Evolutionary conservation across 2,113 vertebrate genomes (phyloP), one percentile per base, ranked within the genome.

Genomic region (Trematocara macrostoma): DNA sequence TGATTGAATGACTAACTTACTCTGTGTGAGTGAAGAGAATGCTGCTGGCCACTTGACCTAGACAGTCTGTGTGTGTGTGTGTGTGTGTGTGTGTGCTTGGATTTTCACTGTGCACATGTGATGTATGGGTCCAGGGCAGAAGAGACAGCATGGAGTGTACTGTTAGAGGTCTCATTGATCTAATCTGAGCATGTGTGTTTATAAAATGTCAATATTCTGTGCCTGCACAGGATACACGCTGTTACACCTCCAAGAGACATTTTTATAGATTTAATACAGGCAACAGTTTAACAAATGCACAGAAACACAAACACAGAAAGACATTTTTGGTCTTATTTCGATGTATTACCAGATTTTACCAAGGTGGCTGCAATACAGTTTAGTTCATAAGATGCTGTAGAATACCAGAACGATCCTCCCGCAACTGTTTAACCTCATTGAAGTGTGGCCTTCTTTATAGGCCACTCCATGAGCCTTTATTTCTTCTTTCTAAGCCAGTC

Each of bases 1-100:
- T 85, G 84, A 87, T 83, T 90, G 7, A 78, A 88, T 47, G 71
- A 80, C 53, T 74, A 35, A 86, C 67, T 86, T 79, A 86, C 76
- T 84, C 45, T 23, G n/a, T 8, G 35, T 7, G 3, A 49, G 35
- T 84, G 57, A 84, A 67, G 42, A 82, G 26, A 83, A 42, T 56
- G 42, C 8, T 67, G 53, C 31, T 52, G 55, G 87, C 53, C 78
- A 95, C 94, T 92, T 87, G 26, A 78, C 6, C 71, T 51, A 23
- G 16, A 78, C 29, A 6, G 57, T 40, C 12, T 57, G 8, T 83
- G 59, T 55, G 23, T 52, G 40, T n/a, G n/a, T 40, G 35, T 53
- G 15, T 45, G 59, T 51, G 51, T 26, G 12, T 38, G 18, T 26
- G 20, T 49, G 14, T 61, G 15, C 26, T 5, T 51, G 38, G 18